Evolutionary conservation across 2,797 vertebrate genomes (phyloP).

Genomic region (Pipistrellus pygmaeus): DNA sequence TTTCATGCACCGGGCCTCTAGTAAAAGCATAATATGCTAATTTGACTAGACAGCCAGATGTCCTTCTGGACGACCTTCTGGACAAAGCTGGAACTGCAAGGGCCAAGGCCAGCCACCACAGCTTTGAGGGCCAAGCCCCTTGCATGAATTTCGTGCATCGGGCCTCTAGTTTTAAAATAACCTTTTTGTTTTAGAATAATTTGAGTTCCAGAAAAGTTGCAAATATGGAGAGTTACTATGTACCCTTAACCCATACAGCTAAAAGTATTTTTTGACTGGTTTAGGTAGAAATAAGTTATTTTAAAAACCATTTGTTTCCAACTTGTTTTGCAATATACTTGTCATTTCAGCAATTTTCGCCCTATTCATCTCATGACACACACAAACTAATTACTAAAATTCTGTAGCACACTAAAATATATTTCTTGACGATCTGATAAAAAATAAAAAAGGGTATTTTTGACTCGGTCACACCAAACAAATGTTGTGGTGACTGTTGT

Average conservation of each 20-base stretch:
- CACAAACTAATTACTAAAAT: not conserved
- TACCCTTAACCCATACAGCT: not conserved
- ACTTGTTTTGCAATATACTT: not conserved
- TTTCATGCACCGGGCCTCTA: no score
- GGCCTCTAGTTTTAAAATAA: not conserved
- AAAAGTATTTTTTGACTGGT: not conserved
- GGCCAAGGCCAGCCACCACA: no score
- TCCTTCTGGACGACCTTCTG: no score
- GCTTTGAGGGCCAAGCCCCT: no score
- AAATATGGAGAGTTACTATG: not conserved
- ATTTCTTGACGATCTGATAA: not conserved
- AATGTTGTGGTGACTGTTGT: not conserved
- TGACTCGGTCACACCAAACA: not conserved
- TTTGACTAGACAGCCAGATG: no score
- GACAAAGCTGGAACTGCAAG: no score
- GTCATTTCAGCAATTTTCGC: not conserved
- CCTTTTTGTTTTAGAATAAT: conserved; percentile 13
- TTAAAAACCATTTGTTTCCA: conserved; percentile 24
- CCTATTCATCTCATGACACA: not conserved
- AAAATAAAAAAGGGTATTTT: not conserved
- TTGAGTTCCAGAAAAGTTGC: conserved; percentile 23
- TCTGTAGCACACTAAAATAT: not conserved
- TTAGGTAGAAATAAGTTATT: conserved; percentile 50
- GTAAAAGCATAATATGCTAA: no score
- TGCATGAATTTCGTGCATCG: no score